Evolutionary conservation across 2,888 invertebrate genomes (phyloP), one percentile per base, ranked within the genome.

Genomic region (Scaptomyza reducta): DNA sequence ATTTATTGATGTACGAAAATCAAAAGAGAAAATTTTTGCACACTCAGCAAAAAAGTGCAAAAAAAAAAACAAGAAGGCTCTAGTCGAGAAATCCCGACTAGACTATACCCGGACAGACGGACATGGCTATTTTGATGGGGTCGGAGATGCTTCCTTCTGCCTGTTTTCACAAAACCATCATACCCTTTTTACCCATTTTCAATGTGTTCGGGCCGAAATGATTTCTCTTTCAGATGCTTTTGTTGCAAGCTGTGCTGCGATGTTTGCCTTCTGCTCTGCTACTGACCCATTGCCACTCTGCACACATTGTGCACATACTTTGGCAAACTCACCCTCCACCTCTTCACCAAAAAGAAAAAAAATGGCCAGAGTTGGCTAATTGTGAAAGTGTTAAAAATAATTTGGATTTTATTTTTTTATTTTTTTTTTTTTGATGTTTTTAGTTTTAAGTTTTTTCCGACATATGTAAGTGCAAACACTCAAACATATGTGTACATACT

Each of bases 401-500:
- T 54, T 70, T 74, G 35, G 46, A 44, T 33, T 54, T n/a, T 45
- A 45, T 27, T 27, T 38, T 1, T 13, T 31, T n/a, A n/a, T n/a
- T n/a, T n/a, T n/a, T n/a, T n/a, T n/a, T n/a, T n/a, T n/a, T n/a
- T n/a, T n/a, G n/a, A n/a, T n/a, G n/a, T n/a, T n/a, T n/a, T n/a
- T n/a, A n/a, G n/a, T n/a, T 11, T 18, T 13, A 22, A 22, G 44
- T 31, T 73, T n/a, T n/a, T n/a, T n/a, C n/a, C n/a, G 71, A 65
- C 55, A 46, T n/a, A 51, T 55, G 58, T 50, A 13, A n/a, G n/a
- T 57, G 46, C 56, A 27, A 6, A 27, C 5, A 27, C 4, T 22
- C 22, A 22, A 22, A 22, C 22, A 63, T 38, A 77, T 86, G 69
- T 65, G 70, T 79, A 77, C 29, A 29, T 35, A n/a, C n/a, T 38